Base-by-base conservation (phyloP, 2,797 vertebrate genomes). In the Oryzias sinensis region DNA sequence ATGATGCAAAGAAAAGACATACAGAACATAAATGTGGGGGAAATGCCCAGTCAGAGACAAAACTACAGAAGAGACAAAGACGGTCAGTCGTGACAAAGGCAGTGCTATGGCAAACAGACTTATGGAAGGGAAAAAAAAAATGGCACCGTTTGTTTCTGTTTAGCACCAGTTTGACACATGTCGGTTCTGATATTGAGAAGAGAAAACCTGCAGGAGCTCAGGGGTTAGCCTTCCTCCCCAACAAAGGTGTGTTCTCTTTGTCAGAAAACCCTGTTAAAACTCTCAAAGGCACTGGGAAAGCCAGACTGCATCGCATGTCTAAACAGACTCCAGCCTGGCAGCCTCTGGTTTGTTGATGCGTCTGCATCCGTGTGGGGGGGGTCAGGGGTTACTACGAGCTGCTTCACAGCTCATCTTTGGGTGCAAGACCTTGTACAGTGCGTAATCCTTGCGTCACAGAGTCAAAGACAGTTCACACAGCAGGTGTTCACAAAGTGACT, bases 181-280 rank as follows among this genome's bases (percentile, higher is more conserved):
- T 90, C 86, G 88, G 92, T 93, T 93, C 92, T 93, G 92, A 92
- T 90, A 91, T 91, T 92, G 92, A 93, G 92, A 93, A 93, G 92
- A 93, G 92, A 93, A 93, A 91, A 90, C 89, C 74, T 86, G 85
- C 83, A 90, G 77, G 51, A 85, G 83, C 88, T 90, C 88, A 85
- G 85, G 13, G 33, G 33, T 33, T 33, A 33, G 33, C 54, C 73
- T 65, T 62, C 68, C 68, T 59, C 6, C 29, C 77, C 56, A 65
- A 56, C 70, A 57, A 77, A 68, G 45, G 5, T 45, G 57, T 50
- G 53, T 69, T 65, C 60, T 41, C 46, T 55, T 70, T 62, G 49
- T 56, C 77, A 74, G 73, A 83, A 84, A 89, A 91, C 89, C 91
- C 88, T 89, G 88, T 90, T 88, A 77, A 80, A 83, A 90, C 83